phyloP scores from a whole-genome alignment of 2,888 invertebrate species.

The Cheilosia grossa region DNA sequence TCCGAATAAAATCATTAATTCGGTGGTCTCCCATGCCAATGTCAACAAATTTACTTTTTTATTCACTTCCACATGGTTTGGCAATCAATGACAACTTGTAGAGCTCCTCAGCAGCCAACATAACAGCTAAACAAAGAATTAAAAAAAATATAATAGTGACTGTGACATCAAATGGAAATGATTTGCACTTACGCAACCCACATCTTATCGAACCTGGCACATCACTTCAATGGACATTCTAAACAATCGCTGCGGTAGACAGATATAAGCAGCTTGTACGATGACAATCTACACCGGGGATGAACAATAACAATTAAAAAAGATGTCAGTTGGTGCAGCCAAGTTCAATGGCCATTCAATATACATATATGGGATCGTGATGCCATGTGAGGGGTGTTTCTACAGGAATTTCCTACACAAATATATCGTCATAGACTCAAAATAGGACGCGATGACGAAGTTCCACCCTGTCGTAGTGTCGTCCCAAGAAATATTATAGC shows the following conservation, averaged over 20 bases:
- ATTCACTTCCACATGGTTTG: conserved; percentile 60
- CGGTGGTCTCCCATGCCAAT: conserved; percentile 30
- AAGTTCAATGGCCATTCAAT: conserved; percentile 73
- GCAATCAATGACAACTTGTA: conserved; percentile 69
- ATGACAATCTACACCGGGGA: conserved; percentile 36
- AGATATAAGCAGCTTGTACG: conserved; percentile 23
- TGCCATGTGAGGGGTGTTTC: conserved; percentile 35
- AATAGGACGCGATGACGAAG: conserved; percentile 39
- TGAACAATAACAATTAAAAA: conserved; percentile 67
- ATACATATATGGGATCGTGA: not conserved
- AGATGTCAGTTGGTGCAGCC: conserved; percentile 71
- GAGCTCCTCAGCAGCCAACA: conserved; percentile 24
- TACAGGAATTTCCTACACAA: conserved; percentile 39
- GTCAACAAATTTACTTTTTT: conserved; percentile 63
- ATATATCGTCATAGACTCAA: conserved; percentile 42
- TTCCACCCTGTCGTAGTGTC: conserved; percentile 21
- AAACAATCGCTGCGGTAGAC: conserved; percentile 54
- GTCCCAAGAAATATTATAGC: conserved; percentile 61
- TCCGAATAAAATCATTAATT: conserved; percentile 53
- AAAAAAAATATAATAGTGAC: conserved; percentile 53
- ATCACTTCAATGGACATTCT: conserved; percentile 53
- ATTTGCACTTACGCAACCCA: conserved; percentile 69
- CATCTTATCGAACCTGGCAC: conserved; percentile 34
- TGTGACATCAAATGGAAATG: conserved; percentile 66
- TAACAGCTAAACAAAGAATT: conserved; percentile 60